Evolutionary conservation across 2,888 invertebrate genomes (phyloP).

Genomic region (Parnassius orleans): DNA sequence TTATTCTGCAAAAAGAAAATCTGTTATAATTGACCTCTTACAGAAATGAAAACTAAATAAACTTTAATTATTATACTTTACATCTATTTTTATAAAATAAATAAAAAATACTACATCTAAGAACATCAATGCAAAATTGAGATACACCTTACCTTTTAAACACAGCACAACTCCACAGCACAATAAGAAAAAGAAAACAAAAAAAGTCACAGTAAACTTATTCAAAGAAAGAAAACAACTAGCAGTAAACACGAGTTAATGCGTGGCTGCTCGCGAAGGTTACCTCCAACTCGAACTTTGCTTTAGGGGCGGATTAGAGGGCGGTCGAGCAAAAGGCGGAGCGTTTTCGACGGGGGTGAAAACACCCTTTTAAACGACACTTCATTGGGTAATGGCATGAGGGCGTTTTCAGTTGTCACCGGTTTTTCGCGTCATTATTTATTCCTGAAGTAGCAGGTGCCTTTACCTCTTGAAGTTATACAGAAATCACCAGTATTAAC

Average conservation of each 20-base stretch:
- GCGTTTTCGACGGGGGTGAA: slow-evolving; percentile 31
- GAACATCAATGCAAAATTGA: neutral
- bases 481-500: too few relatives aligned
- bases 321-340: slow-evolving; percentile 50
- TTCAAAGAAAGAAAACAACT: slow-evolving; percentile 19
- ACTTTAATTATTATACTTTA: too few relatives aligned
- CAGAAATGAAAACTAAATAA: too few relatives aligned
- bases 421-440: slow-evolving; percentile 40
- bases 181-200: too few relatives aligned
- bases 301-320: slow-evolving; percentile 39
- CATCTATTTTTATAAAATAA: too few relatives aligned
- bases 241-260: slow-evolving; percentile 32
- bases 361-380: slow-evolving; percentile 37
- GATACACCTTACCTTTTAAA: neutral
- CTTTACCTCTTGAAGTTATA: neutral
- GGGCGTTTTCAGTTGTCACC: slow-evolving; percentile 39
- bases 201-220: neutral
- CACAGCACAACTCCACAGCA: too few relatives aligned
- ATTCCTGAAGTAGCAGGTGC: slow-evolving; percentile 28
- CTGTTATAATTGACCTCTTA: too few relatives aligned
- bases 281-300: slow-evolving; percentile 11
- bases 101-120: too few relatives aligned
- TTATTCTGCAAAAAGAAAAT: too few relatives aligned
- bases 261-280: slow-evolving; percentile 31
- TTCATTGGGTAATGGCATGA: slow-evolving; percentile 47